These are phyloP conservation scores for Bubo blakistoni DNA, from an alignment of 2,113 vertebrate species.

Conservation along the genomic window DNA sequence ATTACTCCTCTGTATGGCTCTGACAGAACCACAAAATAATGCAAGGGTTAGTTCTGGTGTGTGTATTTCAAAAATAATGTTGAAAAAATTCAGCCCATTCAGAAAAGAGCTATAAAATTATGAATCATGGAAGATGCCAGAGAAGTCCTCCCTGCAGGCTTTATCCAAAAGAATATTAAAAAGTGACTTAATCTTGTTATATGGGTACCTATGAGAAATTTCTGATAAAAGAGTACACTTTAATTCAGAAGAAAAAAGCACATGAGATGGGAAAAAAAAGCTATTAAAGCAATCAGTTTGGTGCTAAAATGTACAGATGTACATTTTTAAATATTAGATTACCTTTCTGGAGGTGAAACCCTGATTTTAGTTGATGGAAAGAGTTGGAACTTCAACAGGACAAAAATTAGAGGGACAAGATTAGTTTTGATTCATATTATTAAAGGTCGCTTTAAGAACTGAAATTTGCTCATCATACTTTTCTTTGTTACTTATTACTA, in stretches of 20 bases:
- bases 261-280: neutral
- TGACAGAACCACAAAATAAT: neutral
- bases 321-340: neutral
- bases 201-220: neutral
- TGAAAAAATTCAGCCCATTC: slow-evolving; percentile 19
- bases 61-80: neutral
- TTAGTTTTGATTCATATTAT: neutral
- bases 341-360: neutral
- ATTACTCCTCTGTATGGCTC: neutral
- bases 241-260: neutral
- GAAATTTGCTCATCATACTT: neutral
- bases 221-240: neutral
- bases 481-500: neutral
- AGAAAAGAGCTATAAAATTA: neutral
- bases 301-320: neutral
- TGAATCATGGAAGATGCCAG: neutral
- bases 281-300: neutral
- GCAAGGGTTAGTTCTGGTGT: neutral
- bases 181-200: neutral
- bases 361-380: neutral
- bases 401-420: neutral
- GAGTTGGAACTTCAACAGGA: neutral
- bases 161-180: neutral
- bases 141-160: neutral
- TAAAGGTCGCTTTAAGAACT: neutral